Conservation (phyloP, 2,797 vertebrate genomes). For the Euthynnus affinis region DNA sequence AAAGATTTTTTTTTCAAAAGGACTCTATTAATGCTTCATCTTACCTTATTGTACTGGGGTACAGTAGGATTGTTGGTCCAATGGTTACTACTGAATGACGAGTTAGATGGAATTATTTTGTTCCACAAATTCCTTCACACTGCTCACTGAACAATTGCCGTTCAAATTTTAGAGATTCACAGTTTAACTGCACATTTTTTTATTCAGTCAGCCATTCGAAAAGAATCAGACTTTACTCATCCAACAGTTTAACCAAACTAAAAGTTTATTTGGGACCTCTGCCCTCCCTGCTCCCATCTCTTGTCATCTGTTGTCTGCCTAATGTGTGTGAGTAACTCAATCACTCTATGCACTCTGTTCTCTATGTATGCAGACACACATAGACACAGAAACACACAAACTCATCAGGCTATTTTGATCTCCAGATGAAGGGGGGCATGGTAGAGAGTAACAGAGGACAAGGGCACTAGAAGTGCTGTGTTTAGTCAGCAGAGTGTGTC, state of each 20-base stretch:
- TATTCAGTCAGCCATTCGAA: neutral
- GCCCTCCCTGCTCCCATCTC: neutral
- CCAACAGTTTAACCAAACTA: neutral
- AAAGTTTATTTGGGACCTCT: neutral
- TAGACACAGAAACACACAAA: conserved; percentile 11
- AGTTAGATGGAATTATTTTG: too few species aligned
- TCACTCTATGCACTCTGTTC: neutral
- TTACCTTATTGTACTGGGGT: too few species aligned
- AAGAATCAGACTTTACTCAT: neutral
- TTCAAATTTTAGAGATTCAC: too few species aligned
- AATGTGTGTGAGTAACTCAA: too few species aligned
- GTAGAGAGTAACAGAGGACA: conserved; percentile 50
- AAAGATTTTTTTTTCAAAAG: too few species aligned
- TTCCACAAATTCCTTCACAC: too few species aligned
- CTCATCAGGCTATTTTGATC: conserved; percentile 26
- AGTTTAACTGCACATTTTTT: neutral
- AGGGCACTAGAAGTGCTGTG: conserved; percentile 71
- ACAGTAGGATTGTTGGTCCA: too few species aligned
- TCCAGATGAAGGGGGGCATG: conserved; percentile 29
- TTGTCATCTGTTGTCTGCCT: neutral
- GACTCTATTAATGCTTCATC: too few species aligned
- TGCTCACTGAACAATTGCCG: too few species aligned
- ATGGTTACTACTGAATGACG: too few species aligned
- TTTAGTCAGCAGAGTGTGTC: conserved; percentile 82
- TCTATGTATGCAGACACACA: neutral